phyloP scores from a whole-genome alignment of 2,113 vertebrate species.

The Hydropotes inermis region DNA sequence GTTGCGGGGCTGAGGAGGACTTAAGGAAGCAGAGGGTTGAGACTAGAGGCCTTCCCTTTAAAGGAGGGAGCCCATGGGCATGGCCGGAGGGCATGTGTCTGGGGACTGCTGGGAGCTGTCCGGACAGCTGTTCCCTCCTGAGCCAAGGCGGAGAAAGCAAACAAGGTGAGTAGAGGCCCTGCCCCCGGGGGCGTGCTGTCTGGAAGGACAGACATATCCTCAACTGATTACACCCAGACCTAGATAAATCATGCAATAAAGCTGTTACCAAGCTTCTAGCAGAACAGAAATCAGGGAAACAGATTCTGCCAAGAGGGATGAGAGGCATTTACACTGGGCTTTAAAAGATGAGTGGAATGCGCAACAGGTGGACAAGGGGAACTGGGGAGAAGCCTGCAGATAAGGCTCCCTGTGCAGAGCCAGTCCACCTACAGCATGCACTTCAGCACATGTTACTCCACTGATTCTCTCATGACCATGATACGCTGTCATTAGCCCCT shows the following conservation, averaged over 20 bases:
- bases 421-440: rapidly evolving
- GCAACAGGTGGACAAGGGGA: background rate
- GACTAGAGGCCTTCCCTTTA: background rate
- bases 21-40: background rate
- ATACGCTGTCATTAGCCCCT: background rate
- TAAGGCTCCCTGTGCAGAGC: background rate
- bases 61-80: background rate
- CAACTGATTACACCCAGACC: background rate
- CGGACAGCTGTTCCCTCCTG: background rate
- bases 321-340: background rate
- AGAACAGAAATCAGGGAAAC: background rate
- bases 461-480: background rate
- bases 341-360: background rate
- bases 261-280: background rate
- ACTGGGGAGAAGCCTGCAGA: background rate
- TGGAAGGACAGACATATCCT: background rate
- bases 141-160: background rate
- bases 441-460: rapidly evolving
- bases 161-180: background rate
- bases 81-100: background rate
- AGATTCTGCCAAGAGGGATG: background rate
- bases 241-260: background rate
- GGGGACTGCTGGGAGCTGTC: background rate
- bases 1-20: background rate
- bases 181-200: background rate